Conservation (phyloP, 2,797 vertebrate genomes). For the Sebastes diaconus region DNA sequence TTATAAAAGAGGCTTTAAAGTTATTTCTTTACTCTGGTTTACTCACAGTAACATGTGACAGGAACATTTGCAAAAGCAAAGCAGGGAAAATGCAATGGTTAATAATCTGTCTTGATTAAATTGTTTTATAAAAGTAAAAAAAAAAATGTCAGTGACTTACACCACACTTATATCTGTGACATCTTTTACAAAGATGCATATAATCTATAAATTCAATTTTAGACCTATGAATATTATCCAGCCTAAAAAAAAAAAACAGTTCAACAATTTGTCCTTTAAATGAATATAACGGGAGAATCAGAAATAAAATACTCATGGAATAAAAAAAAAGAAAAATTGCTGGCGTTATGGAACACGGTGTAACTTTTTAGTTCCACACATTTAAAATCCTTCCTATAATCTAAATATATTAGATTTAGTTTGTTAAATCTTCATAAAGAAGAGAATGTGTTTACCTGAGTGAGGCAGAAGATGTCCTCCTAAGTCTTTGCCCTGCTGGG, state of each 20-base stretch:
- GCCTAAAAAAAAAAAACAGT: neutral
- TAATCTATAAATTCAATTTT: neutral
- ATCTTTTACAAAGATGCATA: neutral
- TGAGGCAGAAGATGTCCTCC: slow-evolving; percentile 55
- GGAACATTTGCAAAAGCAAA: neutral
- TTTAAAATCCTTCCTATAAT: neutral
- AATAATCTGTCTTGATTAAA: neutral
- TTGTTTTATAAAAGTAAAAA: neutral
- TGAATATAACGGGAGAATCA: neutral
- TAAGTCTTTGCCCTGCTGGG: slow-evolving; percentile 55
- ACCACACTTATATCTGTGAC: neutral
- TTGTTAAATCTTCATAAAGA: neutral
- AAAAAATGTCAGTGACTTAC: neutral
- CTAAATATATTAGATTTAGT: neutral
- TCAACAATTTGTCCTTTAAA: too few relatives aligned
- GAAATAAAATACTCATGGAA: neutral
- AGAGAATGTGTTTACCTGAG: slow-evolving; percentile 43
- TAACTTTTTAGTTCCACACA: neutral
- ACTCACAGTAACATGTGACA: too few relatives aligned
- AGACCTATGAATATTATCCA: neutral
- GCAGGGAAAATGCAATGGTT: neutral
- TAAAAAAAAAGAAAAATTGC: neutral
- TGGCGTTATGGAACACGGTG: neutral
- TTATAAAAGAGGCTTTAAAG: neutral
- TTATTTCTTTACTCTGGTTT: neutral